Percentiles rank a stretch among this genome's conserved stretches.
phyloP scores from a whole-genome alignment of 1,140 invertebrate genomes.

The Orchesella cincta region DNA sequence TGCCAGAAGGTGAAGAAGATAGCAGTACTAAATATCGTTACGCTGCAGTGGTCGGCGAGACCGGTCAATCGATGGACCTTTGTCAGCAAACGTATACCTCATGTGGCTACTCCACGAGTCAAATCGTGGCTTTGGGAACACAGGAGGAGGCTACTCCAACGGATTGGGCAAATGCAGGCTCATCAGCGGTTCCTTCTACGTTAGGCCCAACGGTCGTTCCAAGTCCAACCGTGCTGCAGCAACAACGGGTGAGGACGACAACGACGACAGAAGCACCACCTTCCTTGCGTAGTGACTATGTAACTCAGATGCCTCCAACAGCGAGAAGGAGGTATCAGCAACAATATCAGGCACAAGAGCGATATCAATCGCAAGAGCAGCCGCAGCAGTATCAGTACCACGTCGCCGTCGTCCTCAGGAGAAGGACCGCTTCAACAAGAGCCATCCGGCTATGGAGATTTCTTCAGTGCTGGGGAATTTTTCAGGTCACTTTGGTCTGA shows the following conservation, averaged over 20 bases:
- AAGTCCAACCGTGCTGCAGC: neutral
- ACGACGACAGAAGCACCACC: too few relatives aligned
- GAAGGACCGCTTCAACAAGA: neutral
- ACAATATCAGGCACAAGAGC: neutral
- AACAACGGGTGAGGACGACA: neutral
- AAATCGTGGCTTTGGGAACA: conserved; percentile 43
- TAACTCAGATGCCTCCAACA: conserved; percentile 32
- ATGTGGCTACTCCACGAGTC: conserved; percentile 30
- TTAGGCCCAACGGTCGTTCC: too few relatives aligned
- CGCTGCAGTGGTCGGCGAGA: conserved; percentile 44
- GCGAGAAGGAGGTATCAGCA: too few relatives aligned
- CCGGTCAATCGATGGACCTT: conserved; percentile 30
- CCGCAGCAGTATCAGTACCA: conserved; percentile 10
- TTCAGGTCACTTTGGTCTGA: conserved; percentile 2
- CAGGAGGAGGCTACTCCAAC: conserved; percentile 10
- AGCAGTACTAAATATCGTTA: conserved; percentile 44
- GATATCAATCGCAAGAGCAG: neutral
- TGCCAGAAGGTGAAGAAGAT: conserved; percentile 39
- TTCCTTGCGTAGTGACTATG: neutral
- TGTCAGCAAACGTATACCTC: conserved; percentile 32
- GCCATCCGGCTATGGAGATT: neutral
- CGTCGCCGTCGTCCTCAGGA: neutral
- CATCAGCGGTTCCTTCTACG: neutral
- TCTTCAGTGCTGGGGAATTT: neutral
- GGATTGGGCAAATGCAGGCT: neutral